Base-by-base conservation (phyloP, 2,888 invertebrate genomes). In the Agriotes lineatus region DNA sequence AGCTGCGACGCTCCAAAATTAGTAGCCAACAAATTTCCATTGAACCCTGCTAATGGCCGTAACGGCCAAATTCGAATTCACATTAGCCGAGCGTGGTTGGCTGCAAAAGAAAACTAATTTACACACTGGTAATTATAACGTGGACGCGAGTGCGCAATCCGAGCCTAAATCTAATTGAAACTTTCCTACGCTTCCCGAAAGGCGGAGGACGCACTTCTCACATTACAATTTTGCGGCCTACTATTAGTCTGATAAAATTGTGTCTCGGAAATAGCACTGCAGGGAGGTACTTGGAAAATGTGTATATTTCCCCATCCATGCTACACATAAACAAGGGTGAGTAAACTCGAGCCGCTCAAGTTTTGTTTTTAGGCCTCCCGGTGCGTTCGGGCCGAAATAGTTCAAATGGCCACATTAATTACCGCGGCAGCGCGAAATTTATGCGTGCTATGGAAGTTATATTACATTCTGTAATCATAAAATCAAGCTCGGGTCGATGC, bases 171-270 rank as follows among this genome's bases (percentile, higher is more conserved):
- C 5, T 19, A 56, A 37, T 39, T 22, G 56, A 39, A 56, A 39
- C 10, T 56, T 52, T 52, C 25, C 22, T 25, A 18, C 12, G 12
- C 33, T 16, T n/a, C 7, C 12, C 14, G 52, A 52, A 52, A 52
- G 25, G n/a, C 52, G 33, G 12, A 25, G 14, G 16, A 30, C 1
- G 50, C 22, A 35, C 18, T 48, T n/a, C 35, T 25, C 61, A 30
- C 35, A 50, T 52, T 39, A 50, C 50, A 50, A 19, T 50, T 52
- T 35, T 30, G 33, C 16, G 33, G 20, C 18, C 39, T 39, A 50
- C 61, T 39, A 61, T 48, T 50, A 37, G 50, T 20, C 42, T 61
- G 61, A 61, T 61, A 61, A 61, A 50, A 61, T 61, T 52, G 50
- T 52, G 52, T 50, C 18, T 30, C 22, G 16, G 52, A 42, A 61